phyloP scores from a whole-genome alignment of 1,140 invertebrate genomes.

The Cyclina sinensis region DNA sequence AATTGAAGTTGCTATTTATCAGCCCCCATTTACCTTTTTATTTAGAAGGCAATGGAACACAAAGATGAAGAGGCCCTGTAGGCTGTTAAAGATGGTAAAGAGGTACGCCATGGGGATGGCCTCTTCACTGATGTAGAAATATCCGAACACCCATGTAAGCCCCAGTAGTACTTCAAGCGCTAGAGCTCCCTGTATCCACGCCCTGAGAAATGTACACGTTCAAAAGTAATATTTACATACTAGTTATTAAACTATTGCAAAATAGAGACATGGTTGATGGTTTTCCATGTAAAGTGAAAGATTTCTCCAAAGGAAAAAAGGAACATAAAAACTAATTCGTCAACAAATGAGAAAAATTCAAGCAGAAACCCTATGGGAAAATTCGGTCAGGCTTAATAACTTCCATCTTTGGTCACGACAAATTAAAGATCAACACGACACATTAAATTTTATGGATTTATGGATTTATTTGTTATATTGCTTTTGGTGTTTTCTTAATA shows the following conservation, averaged over 20 bases:
- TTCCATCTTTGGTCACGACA: too few relatives aligned
- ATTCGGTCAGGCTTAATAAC: too few relatives aligned
- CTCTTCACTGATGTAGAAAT: conserved; percentile 87
- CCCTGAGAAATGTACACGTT: conserved; percentile 76
- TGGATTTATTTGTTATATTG: too few relatives aligned
- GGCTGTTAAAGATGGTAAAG: conserved; percentile 87
- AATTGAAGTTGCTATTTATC: too few relatives aligned
- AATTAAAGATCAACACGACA: too few relatives aligned
- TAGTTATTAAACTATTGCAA: background rate
- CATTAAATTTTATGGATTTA: too few relatives aligned
- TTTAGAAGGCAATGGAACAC: conserved; percentile 87
- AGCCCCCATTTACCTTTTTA: conserved; percentile 82
- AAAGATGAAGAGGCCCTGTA: conserved; percentile 88
- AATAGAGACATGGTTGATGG: background rate
- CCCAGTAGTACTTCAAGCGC: conserved; percentile 88
- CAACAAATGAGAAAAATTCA: too few relatives aligned
- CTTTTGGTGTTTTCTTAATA: too few relatives aligned
- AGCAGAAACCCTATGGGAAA: too few relatives aligned
- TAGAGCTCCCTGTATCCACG: conserved; percentile 87
- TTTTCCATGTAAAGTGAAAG: background rate
- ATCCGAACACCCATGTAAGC: conserved; percentile 88
- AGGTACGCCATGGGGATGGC: conserved; percentile 87
- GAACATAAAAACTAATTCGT: too few relatives aligned
- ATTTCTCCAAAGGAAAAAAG: too few relatives aligned
- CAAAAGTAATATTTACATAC: background rate